Conservation (phyloP, 2,113 vertebrate species). For the Psophia crepitans region DNA sequence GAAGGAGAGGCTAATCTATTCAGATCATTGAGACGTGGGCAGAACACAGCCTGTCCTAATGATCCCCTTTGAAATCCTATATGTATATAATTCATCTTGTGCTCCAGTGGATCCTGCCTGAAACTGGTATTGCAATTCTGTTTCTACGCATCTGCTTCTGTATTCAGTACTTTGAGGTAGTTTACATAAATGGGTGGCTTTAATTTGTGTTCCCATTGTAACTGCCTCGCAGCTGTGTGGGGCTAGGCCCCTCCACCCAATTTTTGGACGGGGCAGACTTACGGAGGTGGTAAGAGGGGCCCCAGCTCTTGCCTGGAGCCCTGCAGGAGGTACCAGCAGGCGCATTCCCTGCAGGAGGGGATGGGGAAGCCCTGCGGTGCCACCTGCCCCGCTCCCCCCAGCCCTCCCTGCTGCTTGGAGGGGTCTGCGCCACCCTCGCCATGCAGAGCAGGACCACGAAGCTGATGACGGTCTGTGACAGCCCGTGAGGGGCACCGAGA, state of each 20-base stretch:
- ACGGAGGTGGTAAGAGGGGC: not conserved
- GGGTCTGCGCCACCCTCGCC: not conserved
- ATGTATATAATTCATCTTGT: constrained; percentile 23
- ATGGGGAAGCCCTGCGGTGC: not conserved
- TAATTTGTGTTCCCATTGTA: not conserved
- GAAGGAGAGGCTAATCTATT: constrained; percentile 8
- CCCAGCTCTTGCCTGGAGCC: fast-evolving
- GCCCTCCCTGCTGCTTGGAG: fast-evolving
- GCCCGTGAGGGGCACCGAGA: fast-evolving
- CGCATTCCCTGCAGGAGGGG: not conserved
- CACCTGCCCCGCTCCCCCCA: not conserved
- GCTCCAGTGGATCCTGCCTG: not conserved
- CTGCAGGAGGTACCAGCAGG: not conserved
- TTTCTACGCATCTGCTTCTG: constrained; percentile 24
- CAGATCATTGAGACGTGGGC: not conserved
- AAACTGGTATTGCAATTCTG: constrained; percentile 43
- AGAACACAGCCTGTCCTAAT: constrained; percentile 26
- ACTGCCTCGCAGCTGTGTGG: not conserved
- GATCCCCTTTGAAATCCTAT: constrained; percentile 33
- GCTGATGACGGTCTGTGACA: not conserved
- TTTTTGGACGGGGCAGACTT: not conserved
- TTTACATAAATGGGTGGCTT: constrained; percentile 47
- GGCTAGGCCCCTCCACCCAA: not conserved
- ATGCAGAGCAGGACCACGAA: not conserved
- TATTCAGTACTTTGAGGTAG: constrained; percentile 2